A percentile compares a stretch with the other conserved stretches of the same genome.
phyloP scores from a whole-genome alignment of 2,797 vertebrate genomes.

The Brachyalestes nurse region DNA sequence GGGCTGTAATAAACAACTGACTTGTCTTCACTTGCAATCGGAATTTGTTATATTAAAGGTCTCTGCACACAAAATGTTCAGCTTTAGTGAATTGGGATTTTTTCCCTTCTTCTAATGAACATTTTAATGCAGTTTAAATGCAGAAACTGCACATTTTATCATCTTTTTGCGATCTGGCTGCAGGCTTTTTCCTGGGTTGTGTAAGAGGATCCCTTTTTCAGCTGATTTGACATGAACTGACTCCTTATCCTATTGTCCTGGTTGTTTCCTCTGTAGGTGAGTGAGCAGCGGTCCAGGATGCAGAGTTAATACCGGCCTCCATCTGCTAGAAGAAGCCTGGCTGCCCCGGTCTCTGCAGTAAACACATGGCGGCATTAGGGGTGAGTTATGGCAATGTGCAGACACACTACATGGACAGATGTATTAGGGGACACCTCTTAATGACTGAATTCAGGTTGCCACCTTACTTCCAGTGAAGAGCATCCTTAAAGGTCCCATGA shows the following conservation, averaged over 20 bases:
- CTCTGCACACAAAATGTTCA: too few species aligned
- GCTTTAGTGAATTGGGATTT: too few species aligned
- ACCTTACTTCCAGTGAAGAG: too few species aligned
- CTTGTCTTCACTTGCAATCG: too few species aligned
- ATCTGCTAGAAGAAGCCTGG: conserved; percentile 73
- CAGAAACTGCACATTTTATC: background rate
- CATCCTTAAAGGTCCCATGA: too few species aligned
- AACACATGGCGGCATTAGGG: conserved; percentile 84
- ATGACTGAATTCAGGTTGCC: too few species aligned
- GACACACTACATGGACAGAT: background rate
- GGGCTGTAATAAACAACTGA: too few species aligned
- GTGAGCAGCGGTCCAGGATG: conserved; percentile 78
- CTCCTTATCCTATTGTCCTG: background rate
- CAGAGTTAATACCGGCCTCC: conserved; percentile 75
- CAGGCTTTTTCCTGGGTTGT: background rate
- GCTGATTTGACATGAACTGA: background rate
- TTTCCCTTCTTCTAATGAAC: too few species aligned
- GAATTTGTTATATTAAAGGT: too few species aligned
- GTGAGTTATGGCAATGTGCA: conserved; percentile 61
- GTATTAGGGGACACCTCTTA: too few species aligned
- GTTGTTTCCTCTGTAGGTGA: conserved; percentile 64
- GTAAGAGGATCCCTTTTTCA: background rate
- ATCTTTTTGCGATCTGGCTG: background rate
- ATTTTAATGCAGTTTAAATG: too few species aligned
- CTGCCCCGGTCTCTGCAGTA: conserved; percentile 73